Conservation (phyloP, 2,113 vertebrate species). For the Podarcis muralis region DNA sequence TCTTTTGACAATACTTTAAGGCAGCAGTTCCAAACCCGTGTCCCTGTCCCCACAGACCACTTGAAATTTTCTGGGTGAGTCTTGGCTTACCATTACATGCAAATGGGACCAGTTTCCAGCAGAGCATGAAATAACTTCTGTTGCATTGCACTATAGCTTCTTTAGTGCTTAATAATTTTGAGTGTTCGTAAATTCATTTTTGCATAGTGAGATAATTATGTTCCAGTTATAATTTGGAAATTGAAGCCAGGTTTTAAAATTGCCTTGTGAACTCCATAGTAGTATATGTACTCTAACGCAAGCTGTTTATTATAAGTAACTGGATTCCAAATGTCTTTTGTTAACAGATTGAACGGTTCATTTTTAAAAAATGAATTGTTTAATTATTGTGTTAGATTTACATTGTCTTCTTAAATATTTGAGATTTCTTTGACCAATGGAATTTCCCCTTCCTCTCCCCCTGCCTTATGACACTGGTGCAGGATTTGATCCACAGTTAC, state of each 20-base stretch:
- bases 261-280: not conserved
- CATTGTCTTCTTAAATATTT: not conserved
- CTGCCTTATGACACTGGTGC: not conserved
- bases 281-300: not conserved
- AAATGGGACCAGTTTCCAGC: not conserved
- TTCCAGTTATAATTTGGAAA: not conserved
- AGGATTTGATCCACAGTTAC: not conserved
- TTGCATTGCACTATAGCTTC: not conserved
- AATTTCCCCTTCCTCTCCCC: no score
- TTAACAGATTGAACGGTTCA: not conserved
- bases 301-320: not conserved
- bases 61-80: slow-evolving; percentile 22
- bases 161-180: not conserved
- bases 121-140: not conserved
- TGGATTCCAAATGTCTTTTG: not conserved
- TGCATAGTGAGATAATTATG: not conserved
- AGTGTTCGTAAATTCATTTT: not conserved
- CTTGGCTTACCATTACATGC: not conserved
- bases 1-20: not conserved
- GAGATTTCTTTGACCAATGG: not conserved
- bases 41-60: no score
- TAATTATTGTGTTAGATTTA: not conserved
- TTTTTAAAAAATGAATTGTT: not conserved
- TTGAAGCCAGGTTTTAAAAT: not conserved
- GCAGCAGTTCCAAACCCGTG: no score